phyloP scores from a whole-genome alignment of 2,797 vertebrate genomes.

The Alosa sapidissima region DNA sequence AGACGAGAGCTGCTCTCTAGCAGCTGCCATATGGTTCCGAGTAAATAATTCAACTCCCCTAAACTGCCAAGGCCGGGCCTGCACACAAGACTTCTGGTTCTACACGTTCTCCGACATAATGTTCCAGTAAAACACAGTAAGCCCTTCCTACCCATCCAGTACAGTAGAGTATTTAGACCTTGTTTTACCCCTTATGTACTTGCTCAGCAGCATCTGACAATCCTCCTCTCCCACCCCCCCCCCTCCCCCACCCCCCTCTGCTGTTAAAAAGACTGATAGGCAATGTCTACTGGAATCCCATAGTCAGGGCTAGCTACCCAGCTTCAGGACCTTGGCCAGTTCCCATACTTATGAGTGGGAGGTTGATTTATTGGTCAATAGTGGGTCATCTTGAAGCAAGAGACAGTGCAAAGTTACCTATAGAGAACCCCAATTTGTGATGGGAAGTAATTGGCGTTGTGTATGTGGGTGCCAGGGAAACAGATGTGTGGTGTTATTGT shows the following conservation, averaged over 20 bases:
- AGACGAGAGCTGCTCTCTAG: background rate
- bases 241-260: background rate
- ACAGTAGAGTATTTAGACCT: too few species aligned
- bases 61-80: too few species aligned
- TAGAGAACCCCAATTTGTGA: background rate
- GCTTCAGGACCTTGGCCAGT: background rate
- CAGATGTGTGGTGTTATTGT: background rate
- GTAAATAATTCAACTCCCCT: too few species aligned
- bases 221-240: background rate
- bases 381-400: background rate
- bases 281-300: background rate
- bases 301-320: background rate
- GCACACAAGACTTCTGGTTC: too few species aligned
- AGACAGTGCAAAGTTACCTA: background rate
- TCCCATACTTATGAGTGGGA: constrained; percentile 4
- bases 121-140: too few species aligned
- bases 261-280: constrained; percentile 3
- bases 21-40: too few species aligned
- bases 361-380: background rate
- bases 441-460: too few species aligned
- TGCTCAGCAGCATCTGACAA: too few species aligned
- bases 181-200: too few species aligned
- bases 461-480: too few species aligned
- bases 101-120: too few species aligned
- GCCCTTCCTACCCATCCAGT: too few species aligned